phyloP scores from a whole-genome alignment of 2,797 vertebrate genomes.

The Hypotaenidia okinawae region DNA sequence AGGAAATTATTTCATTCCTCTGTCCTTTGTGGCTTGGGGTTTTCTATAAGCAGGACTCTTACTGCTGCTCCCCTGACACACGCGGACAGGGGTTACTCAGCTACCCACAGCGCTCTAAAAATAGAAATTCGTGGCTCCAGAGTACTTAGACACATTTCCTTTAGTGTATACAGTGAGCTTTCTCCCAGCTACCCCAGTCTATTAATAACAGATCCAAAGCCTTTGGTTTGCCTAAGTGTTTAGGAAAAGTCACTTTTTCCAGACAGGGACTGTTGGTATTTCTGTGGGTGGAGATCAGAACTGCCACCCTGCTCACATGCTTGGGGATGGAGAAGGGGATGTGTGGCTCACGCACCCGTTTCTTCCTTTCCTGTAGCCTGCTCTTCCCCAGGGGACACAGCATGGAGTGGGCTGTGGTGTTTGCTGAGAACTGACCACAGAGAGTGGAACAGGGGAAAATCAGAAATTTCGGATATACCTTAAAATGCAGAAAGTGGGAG shows the following conservation, averaged over 20 bases:
- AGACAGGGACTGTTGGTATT: neutral
- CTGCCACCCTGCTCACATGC: neutral
- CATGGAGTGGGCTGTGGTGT: neutral
- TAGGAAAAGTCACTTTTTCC: slow-evolving; percentile 28
- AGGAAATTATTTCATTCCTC: neutral
- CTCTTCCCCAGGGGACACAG: neutral
- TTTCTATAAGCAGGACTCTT: neutral
- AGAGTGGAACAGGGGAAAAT: neutral
- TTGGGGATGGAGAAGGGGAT: neutral
- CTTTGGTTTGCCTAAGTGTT: neutral
- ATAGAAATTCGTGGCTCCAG: neutral
- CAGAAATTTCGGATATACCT: neutral
- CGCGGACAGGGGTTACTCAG: neutral
- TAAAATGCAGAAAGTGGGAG: neutral
- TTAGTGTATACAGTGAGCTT: neutral
- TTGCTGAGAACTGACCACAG: neutral
- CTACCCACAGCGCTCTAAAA: slow-evolving; percentile 13
- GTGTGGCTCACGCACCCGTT: neutral
- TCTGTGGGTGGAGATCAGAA: slow-evolving; percentile 2
- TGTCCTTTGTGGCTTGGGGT: neutral
- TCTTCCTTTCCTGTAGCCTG: neutral
- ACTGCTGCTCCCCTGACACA: neutral
- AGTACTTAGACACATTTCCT: neutral
- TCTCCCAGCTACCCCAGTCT: neutral
- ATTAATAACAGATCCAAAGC: slow-evolving; percentile 7